Conservation (phyloP, 2,113 vertebrate genomes). For the Malaclemys terrapin region DNA sequence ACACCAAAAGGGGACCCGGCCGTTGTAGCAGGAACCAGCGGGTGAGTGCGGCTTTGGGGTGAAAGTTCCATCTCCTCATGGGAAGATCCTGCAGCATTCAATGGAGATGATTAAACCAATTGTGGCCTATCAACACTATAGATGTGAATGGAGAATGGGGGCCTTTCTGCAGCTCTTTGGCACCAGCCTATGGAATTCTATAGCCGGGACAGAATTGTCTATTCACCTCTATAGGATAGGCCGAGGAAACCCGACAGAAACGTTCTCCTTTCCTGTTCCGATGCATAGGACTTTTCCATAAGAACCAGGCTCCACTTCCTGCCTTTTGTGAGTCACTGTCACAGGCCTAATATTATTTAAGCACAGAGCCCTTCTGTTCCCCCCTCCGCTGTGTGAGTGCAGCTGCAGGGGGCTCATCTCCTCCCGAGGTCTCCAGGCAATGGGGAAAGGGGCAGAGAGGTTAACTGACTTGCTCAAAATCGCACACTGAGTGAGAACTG, state of each 20-base stretch:
- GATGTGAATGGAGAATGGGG: constrained; percentile 20
- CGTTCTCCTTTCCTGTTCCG: constrained; percentile 67
- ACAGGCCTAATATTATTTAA: neutral
- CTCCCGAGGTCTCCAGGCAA: neutral
- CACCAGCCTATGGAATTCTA: neutral
- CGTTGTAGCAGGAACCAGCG: neutral
- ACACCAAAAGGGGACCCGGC: too few relatives aligned
- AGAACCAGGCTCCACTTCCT: constrained; percentile 42
- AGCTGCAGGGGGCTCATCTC: constrained; percentile 28
- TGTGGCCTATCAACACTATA: neutral
- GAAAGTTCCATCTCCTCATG: neutral
- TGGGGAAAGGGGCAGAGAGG: neutral
- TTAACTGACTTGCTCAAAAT: accelerated
- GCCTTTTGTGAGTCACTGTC: constrained; percentile 49
- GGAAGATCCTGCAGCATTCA: neutral
- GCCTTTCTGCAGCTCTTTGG: neutral
- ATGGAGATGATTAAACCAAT: too few relatives aligned
- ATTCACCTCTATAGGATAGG: constrained; percentile 30
- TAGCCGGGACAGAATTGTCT: neutral
- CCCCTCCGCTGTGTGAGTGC: constrained; percentile 16
- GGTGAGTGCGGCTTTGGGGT: neutral
- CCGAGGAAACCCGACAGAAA: constrained; percentile 56
- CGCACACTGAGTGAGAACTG: accelerated
- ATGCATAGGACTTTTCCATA: constrained; percentile 7
- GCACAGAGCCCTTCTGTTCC: constrained; percentile 65